Base-by-base conservation (phyloP, 2,797 vertebrate species). In the Hafferia zeledoni region DNA sequence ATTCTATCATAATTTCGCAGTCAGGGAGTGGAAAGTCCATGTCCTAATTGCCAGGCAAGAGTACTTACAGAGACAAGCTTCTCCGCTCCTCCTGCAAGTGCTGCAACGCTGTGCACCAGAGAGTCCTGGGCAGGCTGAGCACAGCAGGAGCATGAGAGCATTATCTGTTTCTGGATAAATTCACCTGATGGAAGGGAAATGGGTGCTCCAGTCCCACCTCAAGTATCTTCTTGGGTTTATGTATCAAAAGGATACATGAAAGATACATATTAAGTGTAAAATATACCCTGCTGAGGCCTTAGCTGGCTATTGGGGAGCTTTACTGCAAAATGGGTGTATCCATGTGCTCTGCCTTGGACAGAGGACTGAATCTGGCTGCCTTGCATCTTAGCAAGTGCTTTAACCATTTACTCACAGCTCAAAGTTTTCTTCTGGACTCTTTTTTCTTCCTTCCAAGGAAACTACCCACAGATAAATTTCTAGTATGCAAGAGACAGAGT, bases 391-490 rank as follows among this genome's bases (percentile, higher is more conserved):
- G 13, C 27, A 53, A 68, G 39, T 22, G 35, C 39, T 37, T 80
- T 68, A 71, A 80, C 10, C 7, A 41, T 31, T 71, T 46, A n/a
- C 76, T 59, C 46, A 77, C n/a, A 64, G 16, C 20, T 33, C 35
- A 25, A 10, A 23, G 3, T 49, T 63, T 67, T 41, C 15, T 35
- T 46, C 22, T 22, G 8, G 17, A 43, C 5, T 70, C 10, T 35
- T 47, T 7, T n/a, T 11, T 59, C 35, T 15, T 3, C 0, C 2
- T 2, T 14, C 14, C 14, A 3, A 63, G 17, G 23, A 27, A 67
- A 59, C 7, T 59, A 33, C 9, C 16, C 37, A 31, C 18, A 27
- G 41, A 35, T 43, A 43, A 69, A 65, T 64, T 50, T 33, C 25
- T 60, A 18, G 9, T 64, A 9, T 30, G 12, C 30, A 56, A 33